phyloP scores from a whole-genome alignment of 53 echinoderm and acorn worm species.

The Actinopyga echinites region DNA sequence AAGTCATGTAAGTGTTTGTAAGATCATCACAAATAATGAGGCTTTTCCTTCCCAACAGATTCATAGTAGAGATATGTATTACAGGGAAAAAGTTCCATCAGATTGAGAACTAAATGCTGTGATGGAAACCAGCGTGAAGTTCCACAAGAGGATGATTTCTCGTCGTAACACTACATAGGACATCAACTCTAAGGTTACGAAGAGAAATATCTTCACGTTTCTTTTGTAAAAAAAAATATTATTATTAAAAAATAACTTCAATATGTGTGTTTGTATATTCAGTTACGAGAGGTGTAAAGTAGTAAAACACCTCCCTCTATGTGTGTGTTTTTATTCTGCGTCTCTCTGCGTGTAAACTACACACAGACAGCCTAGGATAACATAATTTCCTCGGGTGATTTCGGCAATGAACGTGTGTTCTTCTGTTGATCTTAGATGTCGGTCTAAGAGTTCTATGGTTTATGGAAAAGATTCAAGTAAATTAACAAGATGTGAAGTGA shows the following conservation, averaged over 20 bases:
- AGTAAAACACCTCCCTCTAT: background rate
- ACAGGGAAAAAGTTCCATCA: too few species aligned
- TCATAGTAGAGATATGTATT: too few species aligned
- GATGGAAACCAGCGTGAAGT: too few species aligned
- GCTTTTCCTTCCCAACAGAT: too few species aligned
- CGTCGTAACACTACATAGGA: too few species aligned
- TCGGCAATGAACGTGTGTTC: conserved; percentile 15
- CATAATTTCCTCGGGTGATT: background rate
- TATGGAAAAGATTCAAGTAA: conserved; percentile 17
- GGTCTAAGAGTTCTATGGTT: conserved; percentile 7
- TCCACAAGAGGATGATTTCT: too few species aligned
- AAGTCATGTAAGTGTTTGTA: too few species aligned
- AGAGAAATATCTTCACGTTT: background rate
- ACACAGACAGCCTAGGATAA: conserved; percentile 1
- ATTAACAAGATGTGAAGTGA: conserved; percentile 13
- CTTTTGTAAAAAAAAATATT: conserved; percentile 46
- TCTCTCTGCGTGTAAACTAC: too few species aligned
- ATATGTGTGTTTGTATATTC: conserved; percentile 48
- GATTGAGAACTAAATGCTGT: too few species aligned
- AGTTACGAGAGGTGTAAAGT: conserved; percentile 9
- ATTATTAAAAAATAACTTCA: conserved; percentile 13
- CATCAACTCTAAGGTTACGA: too few species aligned
- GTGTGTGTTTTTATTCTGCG: background rate
- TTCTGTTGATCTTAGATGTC: background rate
- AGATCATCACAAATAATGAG: too few species aligned